Evolutionary conservation across 2,888 invertebrate species (phyloP).

Genomic region (Drosophila nr. medialis): DNA sequence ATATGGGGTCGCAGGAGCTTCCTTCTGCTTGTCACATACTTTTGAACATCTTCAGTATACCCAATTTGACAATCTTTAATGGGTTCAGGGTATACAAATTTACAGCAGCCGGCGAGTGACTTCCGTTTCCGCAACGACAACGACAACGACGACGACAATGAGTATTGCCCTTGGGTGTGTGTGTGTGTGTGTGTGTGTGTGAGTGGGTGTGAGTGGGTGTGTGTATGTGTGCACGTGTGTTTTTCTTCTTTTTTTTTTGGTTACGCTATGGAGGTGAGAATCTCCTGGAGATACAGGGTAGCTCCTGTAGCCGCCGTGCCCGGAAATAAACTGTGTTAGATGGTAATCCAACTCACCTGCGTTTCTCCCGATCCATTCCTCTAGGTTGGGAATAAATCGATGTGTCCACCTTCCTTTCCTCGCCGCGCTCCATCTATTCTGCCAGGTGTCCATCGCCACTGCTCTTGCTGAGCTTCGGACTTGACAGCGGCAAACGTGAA

Average conservation of each 20-base stretch:
- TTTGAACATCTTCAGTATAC: neutral
- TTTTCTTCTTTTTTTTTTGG: too few relatives aligned
- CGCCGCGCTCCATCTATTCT: neutral
- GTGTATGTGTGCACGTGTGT: too few relatives aligned
- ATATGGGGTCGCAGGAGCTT: neutral
- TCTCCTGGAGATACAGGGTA: too few relatives aligned
- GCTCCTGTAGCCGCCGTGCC: too few relatives aligned
- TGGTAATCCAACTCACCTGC: too few relatives aligned
- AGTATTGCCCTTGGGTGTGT: slow-evolving; percentile 20
- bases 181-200: neutral
- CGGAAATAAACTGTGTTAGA: too few relatives aligned
- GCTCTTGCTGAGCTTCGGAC: neutral
- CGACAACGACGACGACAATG: slow-evolving; percentile 16
- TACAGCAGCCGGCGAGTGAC: slow-evolving; percentile 67
- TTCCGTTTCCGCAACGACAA: slow-evolving; percentile 74
- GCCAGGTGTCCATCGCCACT: neutral
- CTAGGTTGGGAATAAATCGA: too few relatives aligned
- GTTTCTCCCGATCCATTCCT: too few relatives aligned
- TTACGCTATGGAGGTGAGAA: too few relatives aligned
- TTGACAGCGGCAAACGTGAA: too few relatives aligned
- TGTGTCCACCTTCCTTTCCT: neutral
- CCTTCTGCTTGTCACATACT: neutral
- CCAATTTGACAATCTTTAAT: neutral
- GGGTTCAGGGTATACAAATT: neutral
- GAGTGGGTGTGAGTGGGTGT: neutral